A percentile compares a stretch with the other conserved stretches of the same genome.
phyloP scores from a whole-genome alignment of 2,797 vertebrate genomes.

The Anguilla anguilla region DNA sequence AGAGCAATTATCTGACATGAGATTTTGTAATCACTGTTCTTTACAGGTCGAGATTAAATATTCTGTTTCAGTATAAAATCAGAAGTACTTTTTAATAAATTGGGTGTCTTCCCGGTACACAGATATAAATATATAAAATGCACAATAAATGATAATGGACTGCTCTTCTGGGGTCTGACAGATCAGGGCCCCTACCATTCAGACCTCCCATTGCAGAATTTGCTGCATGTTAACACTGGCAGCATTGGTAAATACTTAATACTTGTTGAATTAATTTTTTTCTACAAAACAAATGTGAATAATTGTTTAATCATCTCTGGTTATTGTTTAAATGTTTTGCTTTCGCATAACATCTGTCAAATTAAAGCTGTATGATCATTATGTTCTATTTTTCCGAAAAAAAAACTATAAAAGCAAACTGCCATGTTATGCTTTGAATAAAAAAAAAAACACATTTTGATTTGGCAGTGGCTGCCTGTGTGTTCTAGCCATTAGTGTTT shows the following conservation, averaged over 20 bases:
- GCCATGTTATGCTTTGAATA: slow-evolving; percentile 6
- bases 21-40: slow-evolving; percentile 49
- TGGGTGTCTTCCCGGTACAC: neutral
- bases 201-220: neutral
- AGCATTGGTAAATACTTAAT: neutral
- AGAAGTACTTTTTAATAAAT: neutral
- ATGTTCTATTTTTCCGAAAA: slow-evolving; percentile 6
- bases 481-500: slow-evolving; percentile 63
- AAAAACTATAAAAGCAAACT: neutral
- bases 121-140: no score
- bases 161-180: neutral
- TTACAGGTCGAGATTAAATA: slow-evolving; percentile 38
- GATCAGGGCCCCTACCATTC: neutral
- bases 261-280: neutral
- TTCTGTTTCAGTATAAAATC: neutral
- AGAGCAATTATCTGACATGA: slow-evolving; percentile 38
- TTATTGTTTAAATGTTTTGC: neutral
- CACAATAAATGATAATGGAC: neutral
- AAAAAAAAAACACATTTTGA: slow-evolving; percentile 62
- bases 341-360: neutral
- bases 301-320: neutral
- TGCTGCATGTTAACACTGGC: neutral
- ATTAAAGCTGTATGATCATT: neutral
- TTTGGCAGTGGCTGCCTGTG: slow-evolving; percentile 46
- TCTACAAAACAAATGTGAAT: neutral